These are phyloP conservation scores for honey bee (Apis mellifera) DNA, from an alignment of 1,140 invertebrate species.

Conservation along the genomic window DNA sequence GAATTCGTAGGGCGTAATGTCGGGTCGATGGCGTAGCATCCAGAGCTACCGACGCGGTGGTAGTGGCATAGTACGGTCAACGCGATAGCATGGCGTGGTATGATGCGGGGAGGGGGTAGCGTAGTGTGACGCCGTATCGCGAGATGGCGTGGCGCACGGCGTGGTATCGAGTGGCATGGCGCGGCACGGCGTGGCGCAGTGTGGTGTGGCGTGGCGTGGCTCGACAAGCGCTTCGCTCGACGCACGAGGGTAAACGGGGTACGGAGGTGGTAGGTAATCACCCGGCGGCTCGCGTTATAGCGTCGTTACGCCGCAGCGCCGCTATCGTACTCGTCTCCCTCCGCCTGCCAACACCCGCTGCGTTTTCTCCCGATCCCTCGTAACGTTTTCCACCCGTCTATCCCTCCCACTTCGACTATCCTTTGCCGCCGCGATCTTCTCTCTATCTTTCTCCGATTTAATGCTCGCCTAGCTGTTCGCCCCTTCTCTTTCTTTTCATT, in stretches of 20 bases:
- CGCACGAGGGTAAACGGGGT: conserved; percentile 59
- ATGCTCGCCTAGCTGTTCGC: conserved; percentile 52
- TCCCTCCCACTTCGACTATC: conserved; percentile 13
- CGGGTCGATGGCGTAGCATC: conserved; percentile 50
- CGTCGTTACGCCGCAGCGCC: conserved; percentile 77
- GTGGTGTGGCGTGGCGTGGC: conserved; percentile 28
- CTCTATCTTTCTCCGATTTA: conserved; percentile 57
- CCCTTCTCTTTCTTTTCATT: conserved; percentile 21
- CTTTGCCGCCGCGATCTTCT: conserved; percentile 39
- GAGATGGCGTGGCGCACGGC: not conserved
- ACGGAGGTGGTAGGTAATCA: conserved; percentile 77
- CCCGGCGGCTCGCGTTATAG: conserved; percentile 77
- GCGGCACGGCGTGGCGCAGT: not conserved
- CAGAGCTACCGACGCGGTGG: conserved; percentile 22
- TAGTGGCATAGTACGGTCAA: conserved; percentile 2
- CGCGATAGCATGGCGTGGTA: conserved; percentile 11
- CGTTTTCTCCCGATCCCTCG: conserved; percentile 53
- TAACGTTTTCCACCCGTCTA: conserved; percentile 48
- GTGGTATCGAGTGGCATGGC: not conserved
- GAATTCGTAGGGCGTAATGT: conserved; percentile 42
- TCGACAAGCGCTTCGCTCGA: conserved; percentile 51
- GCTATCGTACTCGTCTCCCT: conserved; percentile 67
- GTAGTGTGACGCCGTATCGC: conserved; percentile 9
- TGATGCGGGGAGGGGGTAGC: not conserved
- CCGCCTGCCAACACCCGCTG: conserved; percentile 53